These are phyloP conservation scores for Perca schrenkii DNA, from an alignment of 2,113 vertebrate genomes.

Conservation along the genomic window DNA sequence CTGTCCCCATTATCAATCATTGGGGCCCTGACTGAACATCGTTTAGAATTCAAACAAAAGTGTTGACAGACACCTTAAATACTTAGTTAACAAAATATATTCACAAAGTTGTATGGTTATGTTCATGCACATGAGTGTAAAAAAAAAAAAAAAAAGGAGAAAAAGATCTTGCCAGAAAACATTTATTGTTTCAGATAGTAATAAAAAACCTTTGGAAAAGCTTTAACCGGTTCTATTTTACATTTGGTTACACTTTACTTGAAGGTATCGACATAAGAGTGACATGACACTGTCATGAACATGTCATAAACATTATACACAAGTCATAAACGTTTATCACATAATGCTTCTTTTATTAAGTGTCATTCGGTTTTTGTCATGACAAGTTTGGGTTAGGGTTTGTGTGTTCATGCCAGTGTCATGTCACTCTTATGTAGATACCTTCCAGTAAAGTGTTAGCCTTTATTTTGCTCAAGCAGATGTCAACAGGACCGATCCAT, in stretches of 20 bases:
- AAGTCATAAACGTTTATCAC: too few species aligned
- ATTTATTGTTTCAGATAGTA: conserved; percentile 58
- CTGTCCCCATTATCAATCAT: too few species aligned
- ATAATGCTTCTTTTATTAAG: too few species aligned
- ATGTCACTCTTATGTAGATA: too few species aligned
- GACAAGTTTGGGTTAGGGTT: too few species aligned
- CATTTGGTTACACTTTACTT: not conserved
- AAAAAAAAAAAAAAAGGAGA: not conserved
- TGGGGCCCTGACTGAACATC: not conserved
- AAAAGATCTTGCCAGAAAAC: not conserved
- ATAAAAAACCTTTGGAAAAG: conserved; percentile 36
- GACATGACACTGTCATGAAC: too few species aligned
- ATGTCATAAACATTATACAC: too few species aligned
- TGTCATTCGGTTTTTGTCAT: too few species aligned
- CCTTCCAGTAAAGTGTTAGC: too few species aligned
- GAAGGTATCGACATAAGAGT: too few species aligned
- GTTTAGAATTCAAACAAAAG: not conserved
- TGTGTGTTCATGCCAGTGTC: too few species aligned
- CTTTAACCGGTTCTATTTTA: not conserved
- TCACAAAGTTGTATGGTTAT: not conserved
- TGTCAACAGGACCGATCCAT: not conserved
- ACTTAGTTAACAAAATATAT: not conserved
- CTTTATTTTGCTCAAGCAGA: not conserved
- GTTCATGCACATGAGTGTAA: too few species aligned
- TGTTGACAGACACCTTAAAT: not conserved